Conservation (phyloP, 2,888 invertebrate genomes). For the Sesia apiformis region DNA sequence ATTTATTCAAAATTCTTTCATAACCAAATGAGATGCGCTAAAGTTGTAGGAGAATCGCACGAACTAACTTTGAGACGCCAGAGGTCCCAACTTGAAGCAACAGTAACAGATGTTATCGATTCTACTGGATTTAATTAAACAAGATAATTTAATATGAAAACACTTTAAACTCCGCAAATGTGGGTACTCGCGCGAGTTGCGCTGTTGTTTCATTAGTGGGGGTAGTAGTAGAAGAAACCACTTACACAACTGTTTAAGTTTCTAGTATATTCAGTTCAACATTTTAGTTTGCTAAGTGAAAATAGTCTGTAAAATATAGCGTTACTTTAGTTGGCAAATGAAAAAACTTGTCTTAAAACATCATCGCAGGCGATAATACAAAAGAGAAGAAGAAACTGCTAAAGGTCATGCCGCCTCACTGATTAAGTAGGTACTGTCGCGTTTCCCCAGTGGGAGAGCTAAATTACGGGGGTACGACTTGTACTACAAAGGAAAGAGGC, state of each 20-base stretch:
- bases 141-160: background rate
- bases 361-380: too few species aligned
- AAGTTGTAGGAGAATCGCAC: background rate
- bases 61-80: background rate
- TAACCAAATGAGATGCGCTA: background rate
- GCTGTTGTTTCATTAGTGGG: background rate
- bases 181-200: background rate
- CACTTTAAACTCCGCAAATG: background rate
- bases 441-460: too few species aligned
- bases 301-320: too few species aligned
- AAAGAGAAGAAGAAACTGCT: too few species aligned
- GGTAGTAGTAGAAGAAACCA: background rate
- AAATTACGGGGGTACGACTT: too few species aligned
- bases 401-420: too few species aligned
- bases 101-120: constrained; percentile 7
- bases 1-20: background rate
- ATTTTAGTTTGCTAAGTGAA: too few species aligned
- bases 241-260: background rate
- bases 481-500: too few species aligned
- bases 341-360: too few species aligned
- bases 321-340: too few species aligned
- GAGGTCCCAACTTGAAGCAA: background rate
- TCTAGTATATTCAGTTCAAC: too few species aligned
- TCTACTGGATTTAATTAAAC: constrained; percentile 5
- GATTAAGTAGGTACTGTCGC: too few species aligned